A percentile compares a stretch with the other conserved stretches of the same genome.
phyloP scores from a whole-genome alignment of 1,140 invertebrate genomes.

The Drosophila tropicalis region DNA sequence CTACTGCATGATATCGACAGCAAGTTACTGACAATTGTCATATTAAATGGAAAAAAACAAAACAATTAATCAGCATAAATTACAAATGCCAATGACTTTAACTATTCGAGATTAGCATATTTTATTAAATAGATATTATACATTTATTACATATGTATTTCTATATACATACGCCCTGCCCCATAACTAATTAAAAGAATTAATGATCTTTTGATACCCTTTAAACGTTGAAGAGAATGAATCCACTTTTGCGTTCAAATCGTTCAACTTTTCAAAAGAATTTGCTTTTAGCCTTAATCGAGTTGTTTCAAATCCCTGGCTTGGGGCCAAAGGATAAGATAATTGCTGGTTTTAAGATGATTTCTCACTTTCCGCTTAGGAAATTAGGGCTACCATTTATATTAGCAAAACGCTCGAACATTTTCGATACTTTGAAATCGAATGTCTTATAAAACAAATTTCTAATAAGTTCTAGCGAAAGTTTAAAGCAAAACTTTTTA shows the following conservation, averaged over 20 bases:
- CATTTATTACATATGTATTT: not conserved
- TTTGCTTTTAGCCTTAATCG: too few relatives aligned
- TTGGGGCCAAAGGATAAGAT: too few relatives aligned
- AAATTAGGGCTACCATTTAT: too few relatives aligned
- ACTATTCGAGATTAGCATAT: conserved; percentile 38
- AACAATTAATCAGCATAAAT: conserved; percentile 69
- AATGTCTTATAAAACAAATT: too few relatives aligned
- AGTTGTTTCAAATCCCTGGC: too few relatives aligned
- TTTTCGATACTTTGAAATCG: too few relatives aligned
- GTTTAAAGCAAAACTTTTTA: not conserved
- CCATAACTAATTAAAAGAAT: not conserved
- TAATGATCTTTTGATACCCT: not conserved
- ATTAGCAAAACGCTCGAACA: too few relatives aligned
- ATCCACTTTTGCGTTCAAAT: too few relatives aligned
- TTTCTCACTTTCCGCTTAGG: too few relatives aligned
- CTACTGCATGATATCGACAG: not conserved
- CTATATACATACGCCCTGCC: conserved; percentile 44
- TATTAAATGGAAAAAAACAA: conserved; percentile 67
- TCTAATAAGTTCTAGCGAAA: not conserved
- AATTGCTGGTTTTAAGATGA: too few relatives aligned
- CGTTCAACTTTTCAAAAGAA: too few relatives aligned
- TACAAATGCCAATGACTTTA: conserved; percentile 43
- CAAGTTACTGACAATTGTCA: conserved; percentile 34
- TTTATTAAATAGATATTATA: conserved; percentile 17
- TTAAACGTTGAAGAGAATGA: not conserved